Evolutionary conservation across 2,113 vertebrate genomes (phyloP), one percentile per base, ranked within the genome.

Genomic region (Apeltes quadracus): DNA sequence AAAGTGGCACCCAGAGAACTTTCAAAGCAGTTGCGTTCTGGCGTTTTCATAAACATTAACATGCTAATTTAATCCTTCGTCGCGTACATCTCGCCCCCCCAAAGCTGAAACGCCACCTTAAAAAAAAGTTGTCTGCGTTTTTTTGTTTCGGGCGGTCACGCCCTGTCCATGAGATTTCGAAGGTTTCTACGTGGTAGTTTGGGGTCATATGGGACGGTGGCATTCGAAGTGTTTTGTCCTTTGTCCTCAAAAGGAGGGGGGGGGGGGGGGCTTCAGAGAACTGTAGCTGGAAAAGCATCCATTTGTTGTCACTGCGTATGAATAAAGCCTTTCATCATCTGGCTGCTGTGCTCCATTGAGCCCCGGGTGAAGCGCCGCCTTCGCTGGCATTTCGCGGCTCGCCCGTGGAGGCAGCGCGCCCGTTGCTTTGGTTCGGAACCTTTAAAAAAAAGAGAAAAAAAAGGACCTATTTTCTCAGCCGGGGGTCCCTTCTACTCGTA

Each of bases 251-350:
- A 84, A 3, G 50, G 22, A 16, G 41, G 13, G 44, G 1, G 43
- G 43, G 5, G 2, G 22, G 22, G 41, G 15, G 81, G 66, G 88
- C 87, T 79, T 81, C 83, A 79, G 84, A 83, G 84, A 69, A 87
- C 75, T 77, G 87, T 75, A 80, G 83, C 85, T 63, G 83, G 73
- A 74, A 84, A 85, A 80, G 82, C 88, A 88, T 89, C 84, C 82
- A 90, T 90, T 91, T 92, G 90, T 90, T 90, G 90, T 92, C 91
- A 86, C 85, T 85, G 59, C 5, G 72, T 74, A 89, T 91, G 88
- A 92, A 92, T 91, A 76, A 82, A 88, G 87, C 78, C 90, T 91
- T 92, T 92, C 87, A 92, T 92, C 90, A 89, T 91, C 70, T 65
- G 83, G 82, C 77, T 81, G 78, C 83, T 80, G 76, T 79, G 86